phyloP scores from a whole-genome alignment of 2,888 invertebrate genomes.

The Muschampia plurimacula region DNA sequence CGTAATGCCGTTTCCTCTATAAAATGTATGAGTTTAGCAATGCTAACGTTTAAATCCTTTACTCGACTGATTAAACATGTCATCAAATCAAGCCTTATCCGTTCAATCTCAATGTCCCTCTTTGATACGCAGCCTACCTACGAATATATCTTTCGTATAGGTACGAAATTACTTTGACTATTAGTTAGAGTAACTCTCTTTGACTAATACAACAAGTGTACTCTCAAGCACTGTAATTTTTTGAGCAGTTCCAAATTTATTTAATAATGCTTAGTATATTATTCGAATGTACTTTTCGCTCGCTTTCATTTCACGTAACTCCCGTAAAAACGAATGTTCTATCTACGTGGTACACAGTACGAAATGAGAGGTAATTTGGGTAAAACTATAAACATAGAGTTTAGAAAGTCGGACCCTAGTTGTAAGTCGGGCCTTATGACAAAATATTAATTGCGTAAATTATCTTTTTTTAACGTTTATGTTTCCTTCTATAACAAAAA shows the following conservation, averaged over 20 bases:
- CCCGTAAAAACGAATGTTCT: no score
- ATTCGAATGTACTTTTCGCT: no score
- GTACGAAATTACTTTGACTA: background rate
- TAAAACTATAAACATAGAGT: no score
- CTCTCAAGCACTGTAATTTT: background rate
- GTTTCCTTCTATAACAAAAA: no score
- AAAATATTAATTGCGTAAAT: no score
- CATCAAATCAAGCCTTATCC: constrained; percentile 7
- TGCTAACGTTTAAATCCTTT: background rate
- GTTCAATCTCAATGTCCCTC: background rate
- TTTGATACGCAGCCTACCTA: background rate
- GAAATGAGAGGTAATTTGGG: no score
- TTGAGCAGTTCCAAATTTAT: background rate
- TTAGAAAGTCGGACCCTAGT: no score
- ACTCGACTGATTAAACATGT: background rate
- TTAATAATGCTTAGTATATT: no score
- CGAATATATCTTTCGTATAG: background rate
- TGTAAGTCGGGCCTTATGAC: no score
- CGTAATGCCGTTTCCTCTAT: background rate
- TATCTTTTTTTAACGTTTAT: no score
- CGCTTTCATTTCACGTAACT: no score
- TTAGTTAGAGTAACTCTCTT: constrained; percentile 8
- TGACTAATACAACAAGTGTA: background rate
- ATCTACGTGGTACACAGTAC: no score
- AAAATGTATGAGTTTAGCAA: background rate